Conservation (phyloP, 2,113 vertebrate genomes). For the Pogona vitticeps region DNA sequence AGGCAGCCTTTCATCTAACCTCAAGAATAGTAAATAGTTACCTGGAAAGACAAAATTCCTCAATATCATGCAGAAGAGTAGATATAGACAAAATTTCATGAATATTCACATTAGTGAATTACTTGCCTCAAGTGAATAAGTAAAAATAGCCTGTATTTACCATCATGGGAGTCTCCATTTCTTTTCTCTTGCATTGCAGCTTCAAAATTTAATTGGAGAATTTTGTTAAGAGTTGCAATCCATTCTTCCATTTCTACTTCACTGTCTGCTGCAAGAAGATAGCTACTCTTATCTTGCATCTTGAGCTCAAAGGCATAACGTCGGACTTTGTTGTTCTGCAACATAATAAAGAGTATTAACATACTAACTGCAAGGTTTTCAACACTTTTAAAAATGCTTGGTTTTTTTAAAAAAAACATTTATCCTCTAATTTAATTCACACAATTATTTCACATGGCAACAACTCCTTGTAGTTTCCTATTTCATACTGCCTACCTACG, state of each 20-base stretch:
- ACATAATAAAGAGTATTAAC: constrained; percentile 45
- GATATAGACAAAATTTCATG: neutral
- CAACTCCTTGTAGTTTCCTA: too few relatives aligned
- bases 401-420: too few relatives aligned
- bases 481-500: too few relatives aligned
- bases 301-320: constrained; percentile 97
- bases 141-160: constrained; percentile 66
- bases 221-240: constrained; percentile 93
- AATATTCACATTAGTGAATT: neutral
- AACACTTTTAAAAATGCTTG: neutral
- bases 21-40: neutral
- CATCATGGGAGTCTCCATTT: constrained; percentile 94
- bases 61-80: too few relatives aligned
- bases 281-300: constrained; percentile 99
- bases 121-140: neutral
- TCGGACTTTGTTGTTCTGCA: constrained; percentile 93
- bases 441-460: too few relatives aligned
- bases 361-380: neutral
- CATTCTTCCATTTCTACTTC: constrained; percentile 98
- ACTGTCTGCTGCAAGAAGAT: constrained; percentile 93
- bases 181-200: constrained; percentile 97
- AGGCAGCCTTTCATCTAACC: too few relatives aligned
- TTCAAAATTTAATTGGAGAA: constrained; percentile 96
- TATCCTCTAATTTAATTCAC: too few relatives aligned
- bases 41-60: too few relatives aligned